These are phyloP conservation scores for Nothoprocta perdicaria DNA, from an alignment of 2,113 vertebrate genomes.

Conservation along the genomic window DNA sequence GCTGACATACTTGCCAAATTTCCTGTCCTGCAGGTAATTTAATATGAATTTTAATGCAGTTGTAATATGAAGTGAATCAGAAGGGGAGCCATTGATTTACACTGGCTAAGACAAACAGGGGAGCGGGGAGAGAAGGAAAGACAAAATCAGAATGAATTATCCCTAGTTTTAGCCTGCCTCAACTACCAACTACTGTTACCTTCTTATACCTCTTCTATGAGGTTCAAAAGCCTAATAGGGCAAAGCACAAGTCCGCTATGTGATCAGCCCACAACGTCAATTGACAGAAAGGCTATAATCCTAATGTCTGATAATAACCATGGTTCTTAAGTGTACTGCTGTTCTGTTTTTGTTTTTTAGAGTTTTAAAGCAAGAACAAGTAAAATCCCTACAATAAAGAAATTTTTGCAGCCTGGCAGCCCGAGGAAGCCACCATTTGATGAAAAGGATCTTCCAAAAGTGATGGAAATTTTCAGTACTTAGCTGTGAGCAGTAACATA, in stretches of 20 bases:
- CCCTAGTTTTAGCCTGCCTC: not conserved
- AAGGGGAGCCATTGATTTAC: not conserved
- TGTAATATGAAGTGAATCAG: not conserved
- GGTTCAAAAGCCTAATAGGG: not conserved
- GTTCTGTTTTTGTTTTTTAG: conserved; percentile 67
- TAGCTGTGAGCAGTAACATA: not conserved
- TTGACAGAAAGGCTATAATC: not conserved
- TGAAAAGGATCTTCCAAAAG: conserved; percentile 58
- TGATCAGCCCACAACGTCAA: not conserved
- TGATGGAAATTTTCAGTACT: conserved; percentile 66
- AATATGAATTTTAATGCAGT: not conserved
- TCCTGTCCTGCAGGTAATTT: conserved; percentile 79
- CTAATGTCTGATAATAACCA: not conserved
- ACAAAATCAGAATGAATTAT: not conserved
- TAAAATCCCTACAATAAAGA: conserved; percentile 75
- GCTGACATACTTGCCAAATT: conserved; percentile 77
- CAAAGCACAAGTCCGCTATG: not conserved
- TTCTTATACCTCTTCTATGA: not conserved
- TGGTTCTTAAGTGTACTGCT: not conserved
- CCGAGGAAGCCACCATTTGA: conserved; percentile 79
- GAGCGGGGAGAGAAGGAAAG: not conserved
- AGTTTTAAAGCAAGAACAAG: conserved; percentile 83
- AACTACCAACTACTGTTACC: not conserved
- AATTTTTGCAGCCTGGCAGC: conserved; percentile 87
- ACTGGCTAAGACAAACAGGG: not conserved